These are phyloP conservation scores for Poicephalus meyeri DNA, from an alignment of 2,113 vertebrate genomes.

Conservation along the genomic window DNA sequence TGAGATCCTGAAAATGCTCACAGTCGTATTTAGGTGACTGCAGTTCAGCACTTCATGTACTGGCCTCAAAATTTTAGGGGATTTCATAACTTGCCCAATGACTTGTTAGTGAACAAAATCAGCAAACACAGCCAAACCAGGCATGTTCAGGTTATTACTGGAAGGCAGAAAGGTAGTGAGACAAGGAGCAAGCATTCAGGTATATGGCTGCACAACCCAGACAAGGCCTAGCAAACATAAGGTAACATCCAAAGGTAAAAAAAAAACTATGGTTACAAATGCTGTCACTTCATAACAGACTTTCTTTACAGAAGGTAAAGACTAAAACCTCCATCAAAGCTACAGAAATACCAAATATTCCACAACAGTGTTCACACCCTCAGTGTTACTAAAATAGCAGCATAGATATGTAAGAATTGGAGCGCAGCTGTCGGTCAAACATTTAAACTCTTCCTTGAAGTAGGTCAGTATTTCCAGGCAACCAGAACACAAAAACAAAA, in stretches of 20 bases:
- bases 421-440: neutral
- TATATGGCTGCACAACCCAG: neutral
- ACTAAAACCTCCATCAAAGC: neutral
- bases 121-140: neutral
- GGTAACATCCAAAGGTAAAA: neutral
- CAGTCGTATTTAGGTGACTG: neutral
- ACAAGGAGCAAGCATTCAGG: neutral
- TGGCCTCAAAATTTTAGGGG: neutral
- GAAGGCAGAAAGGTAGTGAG: neutral
- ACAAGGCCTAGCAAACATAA: neutral
- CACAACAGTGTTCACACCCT: neutral
- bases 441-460: conserved; percentile 29
- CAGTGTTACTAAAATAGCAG: neutral
- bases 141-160: neutral
- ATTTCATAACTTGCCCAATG: neutral
- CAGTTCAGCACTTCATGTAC: neutral
- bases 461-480: conserved; percentile 41
- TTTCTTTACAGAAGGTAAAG: neutral
- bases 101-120: neutral
- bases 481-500: conserved; percentile 35
- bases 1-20: neutral
- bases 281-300: neutral
- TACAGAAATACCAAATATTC: neutral
- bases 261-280: neutral
- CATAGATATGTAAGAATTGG: neutral